These are phyloP conservation scores for Paguma larvata DNA, from an alignment of 2,797 vertebrate genomes.

Conservation along the genomic window DNA sequence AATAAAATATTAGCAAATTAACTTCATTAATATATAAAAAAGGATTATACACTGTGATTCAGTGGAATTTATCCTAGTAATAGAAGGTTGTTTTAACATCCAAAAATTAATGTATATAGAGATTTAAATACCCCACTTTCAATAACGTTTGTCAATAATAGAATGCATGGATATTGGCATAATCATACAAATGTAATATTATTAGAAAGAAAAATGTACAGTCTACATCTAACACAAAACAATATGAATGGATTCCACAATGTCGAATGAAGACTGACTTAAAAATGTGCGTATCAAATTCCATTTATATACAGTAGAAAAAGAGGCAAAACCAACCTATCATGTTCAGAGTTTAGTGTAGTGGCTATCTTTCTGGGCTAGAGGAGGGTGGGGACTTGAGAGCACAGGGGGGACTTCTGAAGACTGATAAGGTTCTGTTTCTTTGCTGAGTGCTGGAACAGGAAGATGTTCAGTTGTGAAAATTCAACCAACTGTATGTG, in stretches of 20 bases:
- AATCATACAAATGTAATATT: neutral
- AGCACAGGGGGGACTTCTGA: neutral
- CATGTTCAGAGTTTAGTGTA: neutral
- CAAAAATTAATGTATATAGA: neutral
- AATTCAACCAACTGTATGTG: neutral
- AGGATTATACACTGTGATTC: neutral
- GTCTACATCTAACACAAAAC: neutral
- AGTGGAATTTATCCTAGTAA: neutral
- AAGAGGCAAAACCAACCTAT: neutral
- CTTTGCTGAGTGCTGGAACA: neutral
- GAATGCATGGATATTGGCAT: neutral
- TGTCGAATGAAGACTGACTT: neutral
- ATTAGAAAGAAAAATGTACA: neutral
- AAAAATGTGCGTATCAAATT: neutral
- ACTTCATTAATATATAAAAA: neutral
- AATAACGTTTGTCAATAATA: neutral
- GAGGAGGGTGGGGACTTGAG: neutral
- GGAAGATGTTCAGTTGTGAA: neutral
- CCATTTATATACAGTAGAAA: neutral
- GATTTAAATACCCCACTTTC: neutral
- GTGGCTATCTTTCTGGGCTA: neutral
- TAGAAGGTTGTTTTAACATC: neutral
- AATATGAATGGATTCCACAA: neutral
- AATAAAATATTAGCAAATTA: slow-evolving; percentile 17
- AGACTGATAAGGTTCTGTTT: neutral